Conservation (phyloP, 2,888 invertebrate genomes). For the Eucera pruinosa region DNA sequence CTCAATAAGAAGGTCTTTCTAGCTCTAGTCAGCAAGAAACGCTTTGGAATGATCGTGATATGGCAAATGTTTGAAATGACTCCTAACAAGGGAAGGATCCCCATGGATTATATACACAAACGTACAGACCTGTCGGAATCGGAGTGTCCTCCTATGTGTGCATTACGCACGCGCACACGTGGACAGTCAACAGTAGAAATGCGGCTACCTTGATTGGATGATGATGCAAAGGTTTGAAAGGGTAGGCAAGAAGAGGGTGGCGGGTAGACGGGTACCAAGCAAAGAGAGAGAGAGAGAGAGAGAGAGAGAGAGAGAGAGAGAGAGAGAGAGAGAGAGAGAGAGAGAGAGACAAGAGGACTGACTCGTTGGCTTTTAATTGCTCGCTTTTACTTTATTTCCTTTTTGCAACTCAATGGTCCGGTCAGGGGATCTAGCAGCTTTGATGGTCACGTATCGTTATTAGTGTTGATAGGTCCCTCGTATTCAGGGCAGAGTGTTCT, state of each 20-base stretch:
- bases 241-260: conserved; percentile 25
- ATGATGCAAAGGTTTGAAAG: conserved; percentile 67
- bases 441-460: conserved; percentile 68
- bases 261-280: too few species aligned
- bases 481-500: conserved; percentile 35
- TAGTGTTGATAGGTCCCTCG: conserved; percentile 58
- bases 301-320: conserved; percentile 19
- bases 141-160: not conserved
- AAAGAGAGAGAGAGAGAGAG: not conserved
- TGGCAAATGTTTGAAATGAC: conserved; percentile 74
- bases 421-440: conserved; percentile 54
- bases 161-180: not conserved
- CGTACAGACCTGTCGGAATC: not conserved
- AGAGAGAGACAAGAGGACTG: conserved; percentile 35
- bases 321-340: not conserved
- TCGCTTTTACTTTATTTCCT: conserved; percentile 72
- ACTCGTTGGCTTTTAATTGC: conserved; percentile 71
- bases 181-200: conserved; percentile 10
- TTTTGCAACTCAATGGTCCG: conserved; percentile 63
- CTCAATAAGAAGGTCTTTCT: conserved; percentile 28
- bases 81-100: conserved; percentile 71
- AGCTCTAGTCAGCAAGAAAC: conserved; percentile 63
- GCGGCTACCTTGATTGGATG: conserved; percentile 68
- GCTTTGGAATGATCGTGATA: conserved; percentile 68
- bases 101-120: conserved; percentile 44